Evolutionary conservation across 2,888 invertebrate species (phyloP), one percentile per base, ranked within the genome.

Genomic region (Carpatolechia fugitivella): DNA sequence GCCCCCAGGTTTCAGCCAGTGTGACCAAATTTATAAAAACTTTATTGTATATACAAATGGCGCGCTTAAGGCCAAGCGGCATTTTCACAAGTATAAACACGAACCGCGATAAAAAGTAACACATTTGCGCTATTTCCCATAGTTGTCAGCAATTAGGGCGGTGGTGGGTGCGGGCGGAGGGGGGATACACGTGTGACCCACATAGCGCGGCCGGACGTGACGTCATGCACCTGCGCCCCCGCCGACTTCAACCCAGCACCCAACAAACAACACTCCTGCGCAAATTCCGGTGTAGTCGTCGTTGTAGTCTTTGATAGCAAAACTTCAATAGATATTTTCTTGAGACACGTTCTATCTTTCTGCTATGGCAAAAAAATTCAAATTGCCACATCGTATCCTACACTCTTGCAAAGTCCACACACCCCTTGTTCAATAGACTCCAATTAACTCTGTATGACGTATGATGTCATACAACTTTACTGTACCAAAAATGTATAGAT

Each of bases 61-160:
- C n/a, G n/a, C n/a, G n/a, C n/a, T n/a, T n/a, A n/a, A n/a, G n/a
- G n/a, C n/a, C n/a, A n/a, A n/a, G n/a, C n/a, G n/a, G n/a, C n/a
- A n/a, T n/a, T n/a, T n/a, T 83, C 78, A 73, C 71, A 68, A 76
- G 70, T 72, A 76, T 79, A 80, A 82, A 82, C 75, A 80, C 63
- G 66, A 66, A 72, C 72, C 64, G 74, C 74, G 78, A 85, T 80
- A 85, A 82, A 79, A 80, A 76, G 74, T 73, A 73, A 76, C 77
- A 80, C 75, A 83, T 85, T 85, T 80, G 83, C 76, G 78, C 77
- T 83, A 79, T 85, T 88, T 87, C 85, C 83, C 83, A 84, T 87
- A 86, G 82, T 82, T 80, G 82, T 82, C 79, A 80, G 85, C 82
- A 84, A 87, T 87, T 86, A 85, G 81, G 82, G 72, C 82, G 68